Evolutionary conservation across 2,888 invertebrate species (phyloP).

Genomic region (Sesia apiformis): DNA sequence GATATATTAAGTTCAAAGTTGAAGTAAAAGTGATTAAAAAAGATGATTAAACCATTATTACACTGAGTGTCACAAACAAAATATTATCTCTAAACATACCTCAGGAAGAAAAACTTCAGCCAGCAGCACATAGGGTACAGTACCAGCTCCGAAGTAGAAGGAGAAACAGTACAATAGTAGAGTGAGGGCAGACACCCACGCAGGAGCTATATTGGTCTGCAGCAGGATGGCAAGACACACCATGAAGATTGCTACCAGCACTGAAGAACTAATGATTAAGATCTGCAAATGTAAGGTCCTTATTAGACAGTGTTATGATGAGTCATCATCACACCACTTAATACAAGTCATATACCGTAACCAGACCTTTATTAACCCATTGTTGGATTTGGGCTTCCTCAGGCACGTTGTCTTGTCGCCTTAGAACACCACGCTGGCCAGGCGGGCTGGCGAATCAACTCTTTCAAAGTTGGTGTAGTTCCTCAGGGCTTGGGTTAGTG

Average conservation of each 20-base stretch:
- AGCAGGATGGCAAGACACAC: conserved; percentile 35
- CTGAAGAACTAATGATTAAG: conserved; percentile 43
- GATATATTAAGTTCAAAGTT: no score
- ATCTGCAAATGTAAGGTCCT: conserved; percentile 26
- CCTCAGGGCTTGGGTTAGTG: no score
- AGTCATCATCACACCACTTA: no score
- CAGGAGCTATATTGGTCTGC: conserved; percentile 34
- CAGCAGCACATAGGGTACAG: conserved; percentile 34
- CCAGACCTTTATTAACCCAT: no score
- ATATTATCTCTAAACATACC: conserved; percentile 17
- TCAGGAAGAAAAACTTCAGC: conserved; percentile 47
- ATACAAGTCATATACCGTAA: no score
- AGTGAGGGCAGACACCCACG: conserved; percentile 49
- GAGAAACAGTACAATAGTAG: conserved; percentile 50
- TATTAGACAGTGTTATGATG: no score
- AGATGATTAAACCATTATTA: background rate
- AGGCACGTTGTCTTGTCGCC: no score
- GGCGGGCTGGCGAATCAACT: no score
- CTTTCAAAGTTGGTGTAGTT: no score
- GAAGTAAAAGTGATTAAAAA: no score
- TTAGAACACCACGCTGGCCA: no score
- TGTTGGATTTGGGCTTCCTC: no score
- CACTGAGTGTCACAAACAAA: background rate
- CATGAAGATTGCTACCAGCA: conserved; percentile 35
- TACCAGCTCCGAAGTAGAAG: conserved; percentile 48